phyloP scores from a whole-genome alignment of 2,888 invertebrate genomes.

The Noctua comes region DNA sequence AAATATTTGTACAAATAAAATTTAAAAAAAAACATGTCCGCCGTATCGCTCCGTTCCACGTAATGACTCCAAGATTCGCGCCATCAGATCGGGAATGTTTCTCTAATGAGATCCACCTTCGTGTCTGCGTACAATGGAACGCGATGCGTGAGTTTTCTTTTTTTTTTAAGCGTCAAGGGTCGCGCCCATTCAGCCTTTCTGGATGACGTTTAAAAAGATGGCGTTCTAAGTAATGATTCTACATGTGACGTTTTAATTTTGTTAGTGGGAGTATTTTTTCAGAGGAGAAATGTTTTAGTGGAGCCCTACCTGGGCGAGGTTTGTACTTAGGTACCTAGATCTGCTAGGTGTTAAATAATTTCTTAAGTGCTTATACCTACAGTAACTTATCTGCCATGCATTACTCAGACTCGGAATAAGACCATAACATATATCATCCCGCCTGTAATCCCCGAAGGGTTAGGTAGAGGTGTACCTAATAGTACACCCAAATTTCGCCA shows the following conservation, averaged over 20 bases:
- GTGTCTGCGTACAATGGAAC: constrained; percentile 87
- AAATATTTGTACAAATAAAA: constrained; percentile 25
- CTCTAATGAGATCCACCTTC: constrained; percentile 89
- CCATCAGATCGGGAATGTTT: constrained; percentile 86
- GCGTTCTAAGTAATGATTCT: constrained; percentile 88
- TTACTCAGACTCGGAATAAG: background rate
- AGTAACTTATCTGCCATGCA: too few species aligned
- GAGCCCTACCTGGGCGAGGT: background rate
- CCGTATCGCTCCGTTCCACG: constrained; percentile 78
- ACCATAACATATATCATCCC: too few species aligned
- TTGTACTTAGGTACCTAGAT: background rate
- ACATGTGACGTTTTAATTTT: constrained; percentile 73
- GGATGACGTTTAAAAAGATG: constrained; percentile 85
- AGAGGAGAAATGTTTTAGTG: constrained; percentile 30
- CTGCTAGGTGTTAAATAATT: background rate
- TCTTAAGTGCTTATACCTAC: too few species aligned
- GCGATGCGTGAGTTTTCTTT: constrained; percentile 86
- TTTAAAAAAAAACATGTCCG: constrained; percentile 55
- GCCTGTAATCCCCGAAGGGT: too few species aligned
- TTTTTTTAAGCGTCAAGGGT: constrained; percentile 83
- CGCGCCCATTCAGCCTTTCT: constrained; percentile 83
- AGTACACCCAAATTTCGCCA: too few species aligned
- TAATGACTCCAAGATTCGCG: constrained; percentile 90
- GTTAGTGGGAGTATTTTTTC: constrained; percentile 69
- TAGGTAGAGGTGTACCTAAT: too few species aligned